Evolutionary conservation across 2,113 vertebrate genomes (phyloP).

Genomic region (Ailurus styani): DNA sequence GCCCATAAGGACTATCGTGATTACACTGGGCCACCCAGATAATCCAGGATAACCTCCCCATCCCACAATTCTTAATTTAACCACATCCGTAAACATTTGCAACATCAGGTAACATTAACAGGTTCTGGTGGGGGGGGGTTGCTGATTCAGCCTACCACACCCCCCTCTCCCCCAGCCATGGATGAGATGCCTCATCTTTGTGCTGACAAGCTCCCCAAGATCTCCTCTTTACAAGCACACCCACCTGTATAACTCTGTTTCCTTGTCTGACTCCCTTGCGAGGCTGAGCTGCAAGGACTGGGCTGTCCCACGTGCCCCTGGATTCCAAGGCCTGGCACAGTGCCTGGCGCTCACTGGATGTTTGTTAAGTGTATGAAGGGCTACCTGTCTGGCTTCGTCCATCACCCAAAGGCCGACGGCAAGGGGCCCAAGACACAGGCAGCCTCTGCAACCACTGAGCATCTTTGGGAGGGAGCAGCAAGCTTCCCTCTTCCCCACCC

Average conservation of each 20-base stretch:
- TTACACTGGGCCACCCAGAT: background rate
- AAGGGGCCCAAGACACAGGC: background rate
- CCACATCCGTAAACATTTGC: background rate
- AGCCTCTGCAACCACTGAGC: background rate
- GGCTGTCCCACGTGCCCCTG: fast-evolving
- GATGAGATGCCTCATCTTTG: background rate
- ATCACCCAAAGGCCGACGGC: fast-evolving
- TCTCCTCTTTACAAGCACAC: too few species aligned
- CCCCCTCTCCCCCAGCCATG: too few species aligned
- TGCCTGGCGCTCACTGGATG: background rate
- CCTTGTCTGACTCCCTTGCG: background rate
- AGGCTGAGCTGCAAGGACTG: background rate
- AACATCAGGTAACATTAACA: background rate
- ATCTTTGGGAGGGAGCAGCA: too few species aligned
- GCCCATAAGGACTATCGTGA: background rate
- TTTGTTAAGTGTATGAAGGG: background rate
- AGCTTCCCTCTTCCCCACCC: too few species aligned
- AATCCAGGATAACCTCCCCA: background rate
- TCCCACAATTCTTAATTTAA: background rate
- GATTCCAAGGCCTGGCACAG: background rate
- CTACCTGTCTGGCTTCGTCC: background rate
- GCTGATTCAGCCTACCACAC: background rate
- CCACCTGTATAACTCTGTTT: too few species aligned
- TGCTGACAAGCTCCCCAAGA: background rate
- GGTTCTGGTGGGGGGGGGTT: background rate